Evolutionary conservation across 2,113 vertebrate genomes (phyloP), one percentile per base, ranked within the genome.

Genomic region (Ameiurus melas): DNA sequence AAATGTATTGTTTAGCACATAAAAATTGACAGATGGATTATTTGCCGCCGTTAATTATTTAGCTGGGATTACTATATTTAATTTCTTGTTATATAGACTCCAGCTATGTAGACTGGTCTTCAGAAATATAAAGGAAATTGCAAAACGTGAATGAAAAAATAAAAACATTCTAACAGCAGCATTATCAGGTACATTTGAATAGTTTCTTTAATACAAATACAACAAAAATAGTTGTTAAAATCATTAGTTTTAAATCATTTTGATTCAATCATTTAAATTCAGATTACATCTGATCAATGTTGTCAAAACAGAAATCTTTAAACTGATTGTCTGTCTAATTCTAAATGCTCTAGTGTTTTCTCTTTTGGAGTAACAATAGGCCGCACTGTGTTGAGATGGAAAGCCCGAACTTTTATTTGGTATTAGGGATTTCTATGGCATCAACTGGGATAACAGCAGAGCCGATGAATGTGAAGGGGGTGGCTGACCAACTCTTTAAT

Each of bases 401-500:
- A 89, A 89, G 86, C 85, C 60, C 60, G 36, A 90, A 90, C 88
- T 89, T 88, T 90, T 90, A 86, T 90, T 89, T 85, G 85, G 88
- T 89, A 90, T 90, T 89, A 82, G 66, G 66, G 87, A 66, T 89
- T 89, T 90, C 85, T 89, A 88, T 83, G 85, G 86, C 86, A 87
- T 85, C 88, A 89, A 85, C 89, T 71, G 84, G 88, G 62, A 89
- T 89, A 90, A 90, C 84, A 90, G 89, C 88, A 62, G 68, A 80
- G 77, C 83, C 68, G 83, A 77, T 89, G 89, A 87, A 91, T 91
- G 89, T 91, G 80, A 55, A 80, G 80, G 85, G 87, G 90, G 83
- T 86, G 89, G 91, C 87, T 75, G 87, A 88, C 86, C 89, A 89
- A 87, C 83, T 89, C 87, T 91, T 89, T 91, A 91, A 89, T 90